Evolutionary conservation across 2,113 vertebrate species (phyloP).

Genomic region (Hippocampus abdominalis): DNA sequence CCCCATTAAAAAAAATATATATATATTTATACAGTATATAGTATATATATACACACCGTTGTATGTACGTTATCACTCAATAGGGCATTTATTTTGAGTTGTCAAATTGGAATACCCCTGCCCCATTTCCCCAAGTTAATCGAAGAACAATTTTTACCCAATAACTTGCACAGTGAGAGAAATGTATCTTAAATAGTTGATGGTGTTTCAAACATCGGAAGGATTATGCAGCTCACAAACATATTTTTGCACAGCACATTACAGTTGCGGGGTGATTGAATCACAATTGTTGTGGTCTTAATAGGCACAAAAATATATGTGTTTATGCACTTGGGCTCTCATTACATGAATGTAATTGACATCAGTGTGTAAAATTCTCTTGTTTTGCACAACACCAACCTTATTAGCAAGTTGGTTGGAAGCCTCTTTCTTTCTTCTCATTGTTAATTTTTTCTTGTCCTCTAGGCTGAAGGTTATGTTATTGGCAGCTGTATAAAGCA

Average conservation of each 20-base stretch:
- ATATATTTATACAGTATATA: too few relatives aligned
- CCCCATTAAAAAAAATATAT: too few relatives aligned
- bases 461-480: slow-evolving; percentile 94
- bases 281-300: slow-evolving; percentile 26
- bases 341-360: too few relatives aligned
- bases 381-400: background rate
- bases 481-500: slow-evolving; percentile 99
- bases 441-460: background rate
- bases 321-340: background rate
- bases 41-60: too few relatives aligned
- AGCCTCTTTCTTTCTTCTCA: background rate
- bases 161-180: slow-evolving; percentile 1
- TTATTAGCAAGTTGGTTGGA: background rate
- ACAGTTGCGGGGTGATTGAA: slow-evolving; percentile 18
- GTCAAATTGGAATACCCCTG: too few relatives aligned
- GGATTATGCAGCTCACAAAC: slow-evolving; percentile 31
- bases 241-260: slow-evolving; percentile 38
- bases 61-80: too few relatives aligned
- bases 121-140: too few relatives aligned
- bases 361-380: background rate
- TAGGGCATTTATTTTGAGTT: too few relatives aligned
- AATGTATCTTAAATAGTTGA: slow-evolving; percentile 22
- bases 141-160: background rate
- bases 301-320: background rate
- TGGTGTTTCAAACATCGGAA: slow-evolving; percentile 9